Evolutionary conservation across 1,140 invertebrate genomes (phyloP).

Genomic region (Drosophila ananassae): DNA sequence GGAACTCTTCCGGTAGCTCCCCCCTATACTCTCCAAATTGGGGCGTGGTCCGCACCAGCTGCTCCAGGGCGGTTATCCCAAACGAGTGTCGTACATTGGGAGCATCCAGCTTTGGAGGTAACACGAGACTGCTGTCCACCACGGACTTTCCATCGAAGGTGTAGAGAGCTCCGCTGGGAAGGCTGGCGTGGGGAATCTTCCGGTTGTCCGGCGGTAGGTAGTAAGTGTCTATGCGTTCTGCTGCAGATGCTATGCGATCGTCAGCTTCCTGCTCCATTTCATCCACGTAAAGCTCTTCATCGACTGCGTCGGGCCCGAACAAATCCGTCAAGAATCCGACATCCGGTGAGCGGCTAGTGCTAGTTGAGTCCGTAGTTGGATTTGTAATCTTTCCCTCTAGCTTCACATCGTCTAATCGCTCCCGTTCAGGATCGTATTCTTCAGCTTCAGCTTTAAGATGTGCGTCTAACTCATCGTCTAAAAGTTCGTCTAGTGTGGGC

Average conservation of each 20-base stretch:
- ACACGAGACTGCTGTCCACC: slow-evolving; percentile 87
- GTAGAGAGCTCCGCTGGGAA: slow-evolving; percentile 86
- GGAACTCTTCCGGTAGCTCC: slow-evolving; percentile 86
- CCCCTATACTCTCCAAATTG: slow-evolving; percentile 90
- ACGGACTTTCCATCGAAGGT: slow-evolving; percentile 90
- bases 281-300: slow-evolving; percentile 39
- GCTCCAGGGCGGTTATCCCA: slow-evolving; percentile 86
- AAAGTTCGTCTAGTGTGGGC: slow-evolving; percentile 77
- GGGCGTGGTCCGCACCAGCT: slow-evolving; percentile 87
- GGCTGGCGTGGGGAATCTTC: slow-evolving; percentile 81
- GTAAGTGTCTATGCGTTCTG: slow-evolving; percentile 88
- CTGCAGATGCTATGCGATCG: slow-evolving; percentile 88
- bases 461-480: slow-evolving; percentile 17
- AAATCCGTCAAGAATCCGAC: slow-evolving; percentile 22
- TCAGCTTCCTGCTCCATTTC: slow-evolving; percentile 82
- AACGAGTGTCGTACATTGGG: slow-evolving; percentile 82
- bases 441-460: slow-evolving; percentile 19
- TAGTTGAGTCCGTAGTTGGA: not conserved
- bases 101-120: slow-evolving; percentile 85
- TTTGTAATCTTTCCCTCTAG: slow-evolving; percentile 19
- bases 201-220: slow-evolving; percentile 88
- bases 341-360: slow-evolving; percentile 3
- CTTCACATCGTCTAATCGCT: not conserved
- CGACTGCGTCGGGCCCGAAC: slow-evolving; percentile 41
- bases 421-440: slow-evolving; percentile 15